Conservation (phyloP, 1,140 invertebrate species). For the Drosophila lini region DNA sequence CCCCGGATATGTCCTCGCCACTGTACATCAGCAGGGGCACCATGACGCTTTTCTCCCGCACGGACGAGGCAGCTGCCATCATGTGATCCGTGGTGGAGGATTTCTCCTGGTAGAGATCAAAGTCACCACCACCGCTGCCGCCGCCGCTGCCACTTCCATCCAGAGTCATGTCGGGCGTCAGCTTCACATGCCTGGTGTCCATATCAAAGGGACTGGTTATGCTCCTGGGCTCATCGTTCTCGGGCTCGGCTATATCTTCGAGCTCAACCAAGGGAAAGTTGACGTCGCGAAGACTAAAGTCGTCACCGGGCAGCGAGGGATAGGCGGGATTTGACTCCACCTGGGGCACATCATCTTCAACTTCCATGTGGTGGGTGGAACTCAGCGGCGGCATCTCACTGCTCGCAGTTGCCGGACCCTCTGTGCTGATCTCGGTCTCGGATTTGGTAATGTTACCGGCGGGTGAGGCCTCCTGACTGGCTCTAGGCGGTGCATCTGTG, state of each 20-base stretch:
- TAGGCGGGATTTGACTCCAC: conserved; percentile 80
- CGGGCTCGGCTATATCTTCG: conserved; percentile 63
- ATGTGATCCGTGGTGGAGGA: conserved; percentile 32
- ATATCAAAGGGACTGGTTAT: conserved; percentile 56
- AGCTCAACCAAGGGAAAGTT: conserved; percentile 74
- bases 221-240: conserved; percentile 68
- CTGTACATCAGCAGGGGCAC: conserved; percentile 71
- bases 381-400: conserved; percentile 40
- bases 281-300: conserved; percentile 76
- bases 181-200: conserved; percentile 50
- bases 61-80: conserved; percentile 18
- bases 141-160: conserved; percentile 63
- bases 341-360: conserved; percentile 73
- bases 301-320: conserved; percentile 77
- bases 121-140: conserved; percentile 65
- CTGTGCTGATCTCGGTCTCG: conserved; percentile 45
- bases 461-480: conserved; percentile 4
- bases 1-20: conserved; percentile 67
- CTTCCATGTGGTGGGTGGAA: conserved; percentile 65
- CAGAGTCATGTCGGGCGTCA: conserved; percentile 38
- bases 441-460: conserved; percentile 1
- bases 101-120: conserved; percentile 40
- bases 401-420: conserved; percentile 27
- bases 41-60: conserved; percentile 4
- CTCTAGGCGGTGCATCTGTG: not conserved